Percentiles rank a stretch among this genome's conserved stretches.
Evolutionary conservation across 2,888 invertebrate species (phyloP).

Genomic region (Agrenia bidenticulata): DNA sequence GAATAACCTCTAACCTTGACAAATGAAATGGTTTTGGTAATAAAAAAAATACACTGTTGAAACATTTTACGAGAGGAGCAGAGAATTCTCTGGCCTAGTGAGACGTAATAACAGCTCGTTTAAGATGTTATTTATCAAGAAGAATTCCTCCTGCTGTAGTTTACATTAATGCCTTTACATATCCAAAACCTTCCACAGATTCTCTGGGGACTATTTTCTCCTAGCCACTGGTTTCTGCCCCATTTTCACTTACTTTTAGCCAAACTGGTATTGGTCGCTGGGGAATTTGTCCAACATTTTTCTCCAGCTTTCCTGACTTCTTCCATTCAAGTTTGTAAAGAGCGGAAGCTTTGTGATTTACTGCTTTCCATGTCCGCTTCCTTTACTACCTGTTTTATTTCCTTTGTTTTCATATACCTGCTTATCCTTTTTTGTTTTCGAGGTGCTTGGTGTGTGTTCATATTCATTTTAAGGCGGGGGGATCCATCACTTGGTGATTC

Average conservation of each 20-base stretch:
- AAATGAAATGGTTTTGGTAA: constrained; percentile 4
- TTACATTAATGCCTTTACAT: not conserved
- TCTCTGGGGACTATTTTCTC: constrained; percentile 10
- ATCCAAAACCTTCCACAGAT: not conserved
- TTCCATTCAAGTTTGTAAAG: not conserved
- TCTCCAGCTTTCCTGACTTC: not conserved
- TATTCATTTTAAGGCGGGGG: too few relatives aligned
- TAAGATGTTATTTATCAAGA: too few relatives aligned
- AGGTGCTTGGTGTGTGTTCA: too few relatives aligned
- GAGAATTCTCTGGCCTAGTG: too few relatives aligned
- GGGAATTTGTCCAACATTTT: not conserved
- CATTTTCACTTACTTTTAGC: constrained; percentile 16
- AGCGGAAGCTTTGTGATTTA: constrained; percentile 5
- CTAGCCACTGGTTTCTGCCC: not conserved
- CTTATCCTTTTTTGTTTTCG: too few relatives aligned
- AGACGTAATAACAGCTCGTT: too few relatives aligned
- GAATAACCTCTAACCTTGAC: constrained; percentile 7
- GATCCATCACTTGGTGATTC: too few relatives aligned
- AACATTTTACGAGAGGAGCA: too few relatives aligned
- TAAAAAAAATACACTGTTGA: not conserved
- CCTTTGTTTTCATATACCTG: too few relatives aligned
- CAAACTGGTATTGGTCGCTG: constrained; percentile 15
- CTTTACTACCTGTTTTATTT: too few relatives aligned
- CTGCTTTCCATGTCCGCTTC: not conserved
- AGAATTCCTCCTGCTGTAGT: too few relatives aligned